Percentiles rank a stretch among this genome's conserved stretches.
phyloP scores from a whole-genome alignment of 2,113 vertebrate species.

The Dasyprocta punctata region DNA sequence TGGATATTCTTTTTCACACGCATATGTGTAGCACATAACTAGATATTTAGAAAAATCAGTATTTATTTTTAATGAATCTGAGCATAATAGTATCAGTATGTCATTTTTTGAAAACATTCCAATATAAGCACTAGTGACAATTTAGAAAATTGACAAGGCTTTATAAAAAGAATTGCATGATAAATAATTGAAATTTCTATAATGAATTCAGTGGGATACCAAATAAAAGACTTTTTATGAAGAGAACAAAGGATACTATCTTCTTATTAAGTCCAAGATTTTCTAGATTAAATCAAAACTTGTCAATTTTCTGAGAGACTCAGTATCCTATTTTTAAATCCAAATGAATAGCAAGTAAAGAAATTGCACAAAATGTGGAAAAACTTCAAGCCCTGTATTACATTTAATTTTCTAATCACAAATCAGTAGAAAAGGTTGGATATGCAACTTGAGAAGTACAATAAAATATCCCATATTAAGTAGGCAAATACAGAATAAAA shows the following conservation, averaged over 20 bases:
- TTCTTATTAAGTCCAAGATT: not conserved
- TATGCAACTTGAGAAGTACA: not conserved
- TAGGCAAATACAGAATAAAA: not conserved
- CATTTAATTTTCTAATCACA: not conserved
- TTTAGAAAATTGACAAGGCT: not conserved
- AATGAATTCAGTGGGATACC: not conserved
- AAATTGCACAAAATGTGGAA: not conserved
- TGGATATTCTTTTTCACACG: slow-evolving; percentile 14
- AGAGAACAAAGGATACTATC: accelerated
- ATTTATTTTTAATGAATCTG: slow-evolving; percentile 52
- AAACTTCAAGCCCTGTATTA: accelerated
- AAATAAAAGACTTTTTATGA: not conserved
- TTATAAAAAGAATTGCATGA: not conserved
- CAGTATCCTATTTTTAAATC: not conserved
- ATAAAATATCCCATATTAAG: not conserved
- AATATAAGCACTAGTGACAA: not conserved
- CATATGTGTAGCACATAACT: not conserved
- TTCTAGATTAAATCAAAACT: not conserved
- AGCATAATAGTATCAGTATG: slow-evolving; percentile 19
- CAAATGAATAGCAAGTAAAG: not conserved
- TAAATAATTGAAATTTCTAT: not conserved
- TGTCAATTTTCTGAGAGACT: not conserved
- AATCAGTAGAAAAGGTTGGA: not conserved
- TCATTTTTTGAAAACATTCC: not conserved
- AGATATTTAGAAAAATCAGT: slow-evolving; percentile 59